These are phyloP conservation scores for Cosmia trapezina DNA, from an alignment of 2,888 invertebrate species.

Conservation along the genomic window DNA sequence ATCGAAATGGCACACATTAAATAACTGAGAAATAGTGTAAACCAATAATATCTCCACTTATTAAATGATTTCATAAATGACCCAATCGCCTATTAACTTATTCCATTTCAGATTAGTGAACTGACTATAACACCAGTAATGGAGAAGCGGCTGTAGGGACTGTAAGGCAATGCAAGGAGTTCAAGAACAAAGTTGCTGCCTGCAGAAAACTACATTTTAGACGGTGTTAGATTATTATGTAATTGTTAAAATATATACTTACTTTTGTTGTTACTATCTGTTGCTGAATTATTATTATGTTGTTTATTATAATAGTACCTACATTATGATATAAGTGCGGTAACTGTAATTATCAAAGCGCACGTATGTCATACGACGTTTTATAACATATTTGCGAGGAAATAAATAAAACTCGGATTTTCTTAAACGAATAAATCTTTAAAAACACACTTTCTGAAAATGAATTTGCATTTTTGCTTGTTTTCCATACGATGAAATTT, in stretches of 20 bases:
- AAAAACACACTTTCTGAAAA: too few relatives aligned
- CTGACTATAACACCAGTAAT: slow-evolving; percentile 42
- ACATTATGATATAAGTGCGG: too few relatives aligned
- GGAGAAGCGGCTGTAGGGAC: slow-evolving; percentile 29
- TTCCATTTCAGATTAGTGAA: slow-evolving; percentile 36
- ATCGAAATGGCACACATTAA: neutral
- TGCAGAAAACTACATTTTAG: neutral
- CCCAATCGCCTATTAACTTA: neutral
- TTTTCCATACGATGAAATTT: too few relatives aligned
- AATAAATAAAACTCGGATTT: too few relatives aligned
- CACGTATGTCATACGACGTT: too few relatives aligned
- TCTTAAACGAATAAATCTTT: too few relatives aligned
- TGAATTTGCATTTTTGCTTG: too few relatives aligned
- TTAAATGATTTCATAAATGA: neutral
- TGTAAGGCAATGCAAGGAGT: neutral
- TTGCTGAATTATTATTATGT: neutral
- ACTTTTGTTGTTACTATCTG: too few relatives aligned
- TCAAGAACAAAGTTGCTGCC: neutral
- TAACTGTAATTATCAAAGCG: too few relatives aligned
- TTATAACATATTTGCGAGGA: too few relatives aligned
- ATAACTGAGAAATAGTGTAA: neutral
- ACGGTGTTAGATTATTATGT: neutral
- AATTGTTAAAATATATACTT: neutral
- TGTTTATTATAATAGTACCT: too few relatives aligned
- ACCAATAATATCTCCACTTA: neutral